Base-by-base conservation (phyloP, 2,113 vertebrate genomes). In the Oxyruncus cristatus region DNA sequence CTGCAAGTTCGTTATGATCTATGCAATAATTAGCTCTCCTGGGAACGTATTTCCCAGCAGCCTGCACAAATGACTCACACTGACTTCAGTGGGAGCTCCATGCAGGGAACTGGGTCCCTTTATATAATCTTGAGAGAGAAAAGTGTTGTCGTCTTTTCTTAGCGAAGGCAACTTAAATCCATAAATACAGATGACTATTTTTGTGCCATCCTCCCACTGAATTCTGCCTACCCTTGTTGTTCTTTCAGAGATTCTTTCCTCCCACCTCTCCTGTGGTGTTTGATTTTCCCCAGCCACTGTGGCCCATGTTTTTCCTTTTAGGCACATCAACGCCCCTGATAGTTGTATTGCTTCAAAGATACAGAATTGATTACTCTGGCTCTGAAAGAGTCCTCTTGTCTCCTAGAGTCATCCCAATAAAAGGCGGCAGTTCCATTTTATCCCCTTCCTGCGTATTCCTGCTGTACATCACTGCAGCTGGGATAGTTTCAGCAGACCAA, bases 21-120 rank as follows among this genome's bases (percentile, higher is more conserved):
- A 75, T 81, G 86, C 68, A 93, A 78, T 96, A 94, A 96, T 95
- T 91, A 93, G 65, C 56, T 95, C 96, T 91, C 79, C 53, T 92
- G 92, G 70, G 91, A 49, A 77, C 37, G 41, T 68, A 27, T 24
- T 72, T 94, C 79, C 76, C 89, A 75, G 80, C 73, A 90, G 89
- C n/a, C 75, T 49, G 79, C 53, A 63, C 37, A 59, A 78, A 70
- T 96, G 93, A 93, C 76, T 97, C 88, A 91, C 12, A 1, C 58
- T 68, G 83, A 22, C 47, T 94, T 74, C 92, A 63, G 67, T 67
- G 81, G 74, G 66, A 94, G 78, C 47, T 92, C 59, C 5, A 5
- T 17, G 67, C 46, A 52, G 58, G 42, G 59, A 89, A 39, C 35
- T 14, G 50, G 3, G 5, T 81, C 61, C 41, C 67, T 75, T 94